phyloP scores from a whole-genome alignment of 2,888 invertebrate species.

The Idaea straminata region DNA sequence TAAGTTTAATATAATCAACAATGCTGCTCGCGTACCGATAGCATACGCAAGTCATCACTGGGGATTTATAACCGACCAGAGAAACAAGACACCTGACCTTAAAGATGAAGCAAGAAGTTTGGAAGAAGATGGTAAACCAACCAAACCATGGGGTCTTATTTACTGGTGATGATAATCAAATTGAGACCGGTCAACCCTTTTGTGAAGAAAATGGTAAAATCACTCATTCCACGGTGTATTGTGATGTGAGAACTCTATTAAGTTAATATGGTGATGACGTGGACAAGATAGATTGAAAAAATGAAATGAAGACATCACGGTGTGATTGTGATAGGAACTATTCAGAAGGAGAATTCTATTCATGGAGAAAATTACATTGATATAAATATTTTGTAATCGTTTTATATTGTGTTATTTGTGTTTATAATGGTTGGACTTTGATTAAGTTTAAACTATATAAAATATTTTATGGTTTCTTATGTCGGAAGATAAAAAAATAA shows the following conservation, averaged over 20 bases:
- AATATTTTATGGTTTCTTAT: background rate
- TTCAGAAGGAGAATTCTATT: background rate
- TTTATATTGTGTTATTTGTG: background rate
- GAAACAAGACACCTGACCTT: slow-evolving; percentile 58
- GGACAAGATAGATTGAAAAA: slow-evolving; percentile 59
- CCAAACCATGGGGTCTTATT: slow-evolving; percentile 43
- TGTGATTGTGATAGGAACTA: slow-evolving; percentile 10
- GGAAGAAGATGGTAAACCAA: slow-evolving; percentile 24
- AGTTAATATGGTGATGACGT: slow-evolving; percentile 55
- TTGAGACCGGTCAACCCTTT: slow-evolving; percentile 78
- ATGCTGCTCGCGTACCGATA: slow-evolving; percentile 75
- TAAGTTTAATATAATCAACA: slow-evolving; percentile 80
- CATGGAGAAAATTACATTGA: background rate
- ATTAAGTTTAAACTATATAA: background rate
- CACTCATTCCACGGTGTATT: slow-evolving; percentile 68
- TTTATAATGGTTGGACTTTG: background rate
- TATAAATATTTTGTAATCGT: background rate
- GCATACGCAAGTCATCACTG: slow-evolving; percentile 75
- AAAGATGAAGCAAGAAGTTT: slow-evolving; percentile 23
- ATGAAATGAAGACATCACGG: slow-evolving; percentile 66
- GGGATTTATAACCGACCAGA: slow-evolving; percentile 52
- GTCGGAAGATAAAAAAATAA: too few relatives aligned
- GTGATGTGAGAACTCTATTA: slow-evolving; percentile 80
- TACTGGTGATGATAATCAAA: slow-evolving; percentile 69
- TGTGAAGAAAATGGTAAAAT: slow-evolving; percentile 73